Percentiles rank a stretch among this genome's conserved stretches.
Evolutionary conservation across 2,797 vertebrate genomes (phyloP).

Genomic region (Lates japonicus): DNA sequence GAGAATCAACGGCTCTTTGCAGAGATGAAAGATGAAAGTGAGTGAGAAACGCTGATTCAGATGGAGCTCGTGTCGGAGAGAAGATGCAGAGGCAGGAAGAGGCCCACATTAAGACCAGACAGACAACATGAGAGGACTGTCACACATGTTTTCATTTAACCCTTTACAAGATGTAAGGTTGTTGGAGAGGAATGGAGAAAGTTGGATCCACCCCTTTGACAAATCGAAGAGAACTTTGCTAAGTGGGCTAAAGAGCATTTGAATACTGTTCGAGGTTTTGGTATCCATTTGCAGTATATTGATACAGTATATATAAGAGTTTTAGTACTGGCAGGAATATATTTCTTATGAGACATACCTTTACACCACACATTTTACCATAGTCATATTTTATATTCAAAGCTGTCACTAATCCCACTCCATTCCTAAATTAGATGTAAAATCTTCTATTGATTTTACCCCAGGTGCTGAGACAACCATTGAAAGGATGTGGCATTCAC

Average conservation of each 20-base stretch:
- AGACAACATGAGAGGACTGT: conserved; percentile 52
- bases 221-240: conserved; percentile 1
- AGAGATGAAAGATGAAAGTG: conserved; percentile 26
- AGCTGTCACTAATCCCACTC: not conserved
- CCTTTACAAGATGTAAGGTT: conserved; percentile 67
- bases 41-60: conserved; percentile 16
- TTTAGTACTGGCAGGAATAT: not conserved
- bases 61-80: conserved; percentile 29
- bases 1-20: not conserved
- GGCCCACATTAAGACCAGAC: conserved; percentile 69
- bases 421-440: not conserved
- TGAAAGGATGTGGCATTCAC: not conserved
- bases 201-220: not conserved
- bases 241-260: not conserved
- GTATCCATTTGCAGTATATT: not conserved
- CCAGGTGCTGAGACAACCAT: not conserved
- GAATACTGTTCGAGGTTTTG: not conserved
- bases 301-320: not conserved
- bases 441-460: not conserved
- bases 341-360: not conserved
- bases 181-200: conserved; percentile 26
- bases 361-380: not conserved
- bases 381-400: not conserved
- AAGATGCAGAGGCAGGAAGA: conserved; percentile 71
- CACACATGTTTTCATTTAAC: conserved; percentile 81